Percentiles rank a stretch among this genome's conserved stretches.
These are phyloP conservation scores for Microplitis demolitor DNA, from an alignment of 1,140 invertebrate genomes.

Conservation along the genomic window DNA sequence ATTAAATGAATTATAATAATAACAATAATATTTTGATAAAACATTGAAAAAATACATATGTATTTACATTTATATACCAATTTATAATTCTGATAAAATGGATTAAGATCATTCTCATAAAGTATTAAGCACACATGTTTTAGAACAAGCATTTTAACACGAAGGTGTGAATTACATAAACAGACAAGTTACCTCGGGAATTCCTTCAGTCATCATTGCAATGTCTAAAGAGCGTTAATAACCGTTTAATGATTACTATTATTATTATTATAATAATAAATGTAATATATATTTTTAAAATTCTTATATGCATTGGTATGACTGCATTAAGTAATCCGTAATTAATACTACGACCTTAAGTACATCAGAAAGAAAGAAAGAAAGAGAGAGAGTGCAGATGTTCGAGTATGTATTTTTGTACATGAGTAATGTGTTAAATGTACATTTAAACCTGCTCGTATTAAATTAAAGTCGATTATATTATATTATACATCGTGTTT, in stretches of 20 bases:
- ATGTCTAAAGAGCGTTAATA: background rate
- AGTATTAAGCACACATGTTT: constrained; percentile 1
- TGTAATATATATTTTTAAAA: too few species aligned
- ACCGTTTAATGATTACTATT: background rate
- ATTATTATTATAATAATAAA: background rate
- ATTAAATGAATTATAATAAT: too few species aligned
- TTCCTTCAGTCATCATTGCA: background rate
- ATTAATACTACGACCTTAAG: too few species aligned
- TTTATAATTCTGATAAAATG: too few species aligned
- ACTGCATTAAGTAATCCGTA: too few species aligned
- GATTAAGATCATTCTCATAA: too few species aligned
- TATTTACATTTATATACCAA: too few species aligned
- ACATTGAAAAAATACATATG: too few species aligned
- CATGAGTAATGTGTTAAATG: constrained; percentile 1
- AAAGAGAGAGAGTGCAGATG: background rate
- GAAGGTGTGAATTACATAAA: constrained; percentile 27
- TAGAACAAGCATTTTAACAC: background rate
- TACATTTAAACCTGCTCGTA: constrained; percentile 10
- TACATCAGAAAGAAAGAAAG: too few species aligned
- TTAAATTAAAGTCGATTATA: too few species aligned
- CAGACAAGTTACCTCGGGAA: constrained; percentile 20
- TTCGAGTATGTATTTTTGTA: background rate
- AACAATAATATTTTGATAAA: too few species aligned
- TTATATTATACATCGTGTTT: constrained; percentile 18
- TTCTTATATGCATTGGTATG: too few species aligned